phyloP scores from a whole-genome alignment of 2,888 invertebrate genomes.

The Aelia acuminata region DNA sequence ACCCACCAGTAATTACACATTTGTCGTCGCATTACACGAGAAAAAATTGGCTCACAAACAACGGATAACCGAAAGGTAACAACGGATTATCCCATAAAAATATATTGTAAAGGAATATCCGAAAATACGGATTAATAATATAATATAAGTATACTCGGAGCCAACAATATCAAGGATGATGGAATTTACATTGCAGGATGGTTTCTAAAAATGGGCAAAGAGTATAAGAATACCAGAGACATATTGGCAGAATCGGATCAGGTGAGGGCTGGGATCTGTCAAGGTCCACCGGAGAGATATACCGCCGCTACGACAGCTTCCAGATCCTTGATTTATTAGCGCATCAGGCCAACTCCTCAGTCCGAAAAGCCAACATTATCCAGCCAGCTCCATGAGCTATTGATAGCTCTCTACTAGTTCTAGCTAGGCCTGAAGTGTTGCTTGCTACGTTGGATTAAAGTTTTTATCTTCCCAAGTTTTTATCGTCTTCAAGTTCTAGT shows the following conservation, averaged over 20 bases:
- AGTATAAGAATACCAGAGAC: neutral
- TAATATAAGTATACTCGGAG: no score
- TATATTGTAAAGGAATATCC: no score
- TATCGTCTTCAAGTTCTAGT: no score
- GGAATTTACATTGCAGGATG: neutral
- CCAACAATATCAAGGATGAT: neutral
- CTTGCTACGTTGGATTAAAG: neutral
- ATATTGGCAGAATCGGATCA: neutral
- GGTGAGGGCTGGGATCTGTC: neutral
- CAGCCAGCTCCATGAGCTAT: neutral
- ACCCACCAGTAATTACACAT: no score
- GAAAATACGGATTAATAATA: no score
- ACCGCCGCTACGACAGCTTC: neutral
- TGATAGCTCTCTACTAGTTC: neutral
- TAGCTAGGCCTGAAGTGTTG: neutral
- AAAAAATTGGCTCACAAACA: no score
- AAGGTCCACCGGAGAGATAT: neutral
- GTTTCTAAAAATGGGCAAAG: neutral
- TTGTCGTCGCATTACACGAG: no score
- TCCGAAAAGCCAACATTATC: neutral
- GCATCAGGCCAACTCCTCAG: neutral
- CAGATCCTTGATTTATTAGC: conserved; percentile 12
- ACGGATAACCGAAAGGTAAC: no score
- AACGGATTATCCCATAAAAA: no score
- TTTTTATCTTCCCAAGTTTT: neutral